These are phyloP conservation scores for Serrognathus titanus DNA, from an alignment of 2,888 invertebrate genomes.

Conservation along the genomic window DNA sequence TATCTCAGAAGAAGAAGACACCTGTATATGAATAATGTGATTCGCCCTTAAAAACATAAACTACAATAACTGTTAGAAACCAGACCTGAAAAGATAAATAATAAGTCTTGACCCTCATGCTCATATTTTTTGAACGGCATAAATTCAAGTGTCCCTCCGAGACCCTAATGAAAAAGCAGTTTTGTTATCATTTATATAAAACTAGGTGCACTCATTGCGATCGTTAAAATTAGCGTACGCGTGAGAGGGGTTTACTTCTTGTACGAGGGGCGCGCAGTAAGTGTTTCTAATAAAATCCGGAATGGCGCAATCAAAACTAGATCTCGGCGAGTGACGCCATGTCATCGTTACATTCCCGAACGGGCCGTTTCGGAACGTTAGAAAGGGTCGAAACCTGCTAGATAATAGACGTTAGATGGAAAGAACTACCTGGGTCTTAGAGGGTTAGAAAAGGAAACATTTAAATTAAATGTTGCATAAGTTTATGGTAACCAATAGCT, in stretches of 20 bases:
- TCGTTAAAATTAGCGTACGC: conserved; percentile 1
- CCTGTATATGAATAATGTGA: too few species aligned
- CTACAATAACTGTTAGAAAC: too few species aligned
- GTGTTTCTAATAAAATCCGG: background rate
- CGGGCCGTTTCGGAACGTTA: conserved; percentile 19
- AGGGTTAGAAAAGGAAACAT: too few species aligned
- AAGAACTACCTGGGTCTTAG: too few species aligned
- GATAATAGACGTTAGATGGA: background rate
- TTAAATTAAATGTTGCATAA: too few species aligned
- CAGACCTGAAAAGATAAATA: too few species aligned
- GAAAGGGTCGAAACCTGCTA: conserved; percentile 7
- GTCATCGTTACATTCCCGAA: conserved; percentile 16
- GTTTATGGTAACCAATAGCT: too few species aligned
- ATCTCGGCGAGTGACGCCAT: conserved; percentile 11
- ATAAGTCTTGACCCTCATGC: background rate
- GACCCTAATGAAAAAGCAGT: conserved; percentile 5
- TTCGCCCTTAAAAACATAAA: too few species aligned
- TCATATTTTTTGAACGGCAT: background rate
- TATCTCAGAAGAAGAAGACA: too few species aligned
- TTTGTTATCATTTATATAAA: conserved; percentile 5
- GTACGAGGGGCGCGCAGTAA: background rate
- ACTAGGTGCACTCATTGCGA: conserved; percentile 9
- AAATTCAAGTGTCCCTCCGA: conserved; percentile 1
- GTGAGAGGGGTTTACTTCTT: background rate
- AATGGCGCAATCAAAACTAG: conserved; percentile 17